Evolutionary conservation across 2,797 vertebrate genomes (phyloP).

Genomic region (Alca torda): DNA sequence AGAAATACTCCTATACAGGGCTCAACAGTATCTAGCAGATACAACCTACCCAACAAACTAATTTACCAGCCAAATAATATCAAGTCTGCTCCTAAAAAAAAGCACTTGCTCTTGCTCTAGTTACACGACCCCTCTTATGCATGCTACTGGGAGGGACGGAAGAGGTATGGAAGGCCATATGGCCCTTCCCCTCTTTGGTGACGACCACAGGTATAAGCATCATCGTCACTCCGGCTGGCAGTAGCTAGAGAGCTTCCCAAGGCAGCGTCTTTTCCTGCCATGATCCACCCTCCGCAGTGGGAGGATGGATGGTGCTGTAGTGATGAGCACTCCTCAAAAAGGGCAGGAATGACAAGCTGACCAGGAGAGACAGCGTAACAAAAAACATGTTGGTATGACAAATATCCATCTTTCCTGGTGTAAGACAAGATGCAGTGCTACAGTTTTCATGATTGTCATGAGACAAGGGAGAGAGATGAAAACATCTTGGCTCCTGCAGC

Average conservation of each 20-base stretch:
- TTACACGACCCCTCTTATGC: neutral
- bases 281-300: accelerated
- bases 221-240: neutral
- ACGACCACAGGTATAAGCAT: neutral
- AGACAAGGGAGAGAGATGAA: neutral
- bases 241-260: neutral
- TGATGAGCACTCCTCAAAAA: neutral
- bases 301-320: neutral
- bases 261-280: neutral
- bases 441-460: neutral
- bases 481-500: neutral
- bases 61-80: neutral
- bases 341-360: neutral
- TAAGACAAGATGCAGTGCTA: neutral
- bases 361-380: neutral
- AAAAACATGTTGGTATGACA: neutral
- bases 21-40: neutral
- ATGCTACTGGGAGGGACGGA: neutral
- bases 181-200: neutral
- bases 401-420: neutral
- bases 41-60: neutral
- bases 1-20: neutral
- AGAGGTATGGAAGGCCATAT: neutral
- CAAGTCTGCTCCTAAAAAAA: neutral
- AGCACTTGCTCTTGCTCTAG: neutral